Conservation (phyloP, 2,797 vertebrate species). For the Alcedo quadribrachys region DNA sequence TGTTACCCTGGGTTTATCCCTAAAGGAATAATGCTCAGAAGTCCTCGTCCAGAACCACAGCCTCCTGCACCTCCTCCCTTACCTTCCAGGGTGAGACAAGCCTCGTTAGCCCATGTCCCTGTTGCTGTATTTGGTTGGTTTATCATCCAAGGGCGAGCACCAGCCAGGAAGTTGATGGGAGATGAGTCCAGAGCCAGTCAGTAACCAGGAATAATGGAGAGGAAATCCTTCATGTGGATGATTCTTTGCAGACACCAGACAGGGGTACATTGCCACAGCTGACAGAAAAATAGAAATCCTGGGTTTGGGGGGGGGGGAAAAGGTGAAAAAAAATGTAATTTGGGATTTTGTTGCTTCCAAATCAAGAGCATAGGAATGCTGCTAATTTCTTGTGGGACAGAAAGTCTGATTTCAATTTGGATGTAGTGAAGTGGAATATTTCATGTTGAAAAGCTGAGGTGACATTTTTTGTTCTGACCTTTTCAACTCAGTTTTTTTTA, state of each 20-base stretch:
- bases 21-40: not conserved
- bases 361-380: not conserved
- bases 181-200: not conserved
- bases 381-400: not conserved
- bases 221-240: not conserved
- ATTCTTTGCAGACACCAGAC: not conserved
- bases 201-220: rapidly evolving
- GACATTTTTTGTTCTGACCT: not conserved
- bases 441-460: not conserved
- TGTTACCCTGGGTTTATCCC: not conserved
- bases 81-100: rapidly evolving
- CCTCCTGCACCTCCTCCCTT: rapidly evolving
- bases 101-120: not conserved
- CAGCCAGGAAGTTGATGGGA: not conserved
- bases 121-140: not conserved
- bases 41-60: not conserved
- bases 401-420: not conserved
- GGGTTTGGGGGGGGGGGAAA: not conserved
- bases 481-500: slow-evolving; percentile 2
- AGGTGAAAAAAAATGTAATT: not conserved
- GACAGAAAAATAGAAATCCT: not conserved
- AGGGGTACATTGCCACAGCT: not conserved
- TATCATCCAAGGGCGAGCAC: rapidly evolving
- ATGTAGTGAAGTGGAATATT: not conserved
- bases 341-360: not conserved